These are phyloP conservation scores for Novumbra hubbsi DNA, from an alignment of 2,797 vertebrate genomes.

Conservation along the genomic window DNA sequence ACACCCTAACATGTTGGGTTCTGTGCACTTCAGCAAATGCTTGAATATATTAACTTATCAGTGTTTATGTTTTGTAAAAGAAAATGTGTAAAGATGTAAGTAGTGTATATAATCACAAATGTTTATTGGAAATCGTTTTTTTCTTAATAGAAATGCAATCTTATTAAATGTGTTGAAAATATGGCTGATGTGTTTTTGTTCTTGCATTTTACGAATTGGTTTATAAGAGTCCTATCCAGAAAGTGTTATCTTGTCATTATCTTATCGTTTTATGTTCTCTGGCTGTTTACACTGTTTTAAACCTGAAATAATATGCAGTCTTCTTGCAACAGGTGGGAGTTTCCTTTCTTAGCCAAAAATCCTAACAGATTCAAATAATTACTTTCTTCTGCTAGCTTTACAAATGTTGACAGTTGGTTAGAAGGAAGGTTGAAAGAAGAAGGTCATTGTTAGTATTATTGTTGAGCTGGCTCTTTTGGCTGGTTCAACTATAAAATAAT, in stretches of 20 bases:
- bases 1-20: conserved; percentile 31
- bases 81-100: conserved; percentile 59
- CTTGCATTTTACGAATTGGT: conserved; percentile 7
- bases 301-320: neutral
- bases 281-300: neutral
- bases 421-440: conserved; percentile 1
- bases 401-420: conserved; percentile 47
- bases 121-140: conserved; percentile 44
- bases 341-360: conserved; percentile 9
- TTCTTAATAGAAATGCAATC: conserved; percentile 48
- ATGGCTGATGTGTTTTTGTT: neutral
- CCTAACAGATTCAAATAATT: conserved; percentile 12
- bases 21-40: conserved; percentile 69
- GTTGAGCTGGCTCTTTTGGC: no score
- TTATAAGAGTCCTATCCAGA: neutral
- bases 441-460: no score
- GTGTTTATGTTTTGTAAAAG: conserved; percentile 51
- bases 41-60: conserved; percentile 75
- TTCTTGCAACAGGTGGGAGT: neutral
- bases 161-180: conserved; percentile 19
- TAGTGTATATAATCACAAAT: conserved; percentile 63
- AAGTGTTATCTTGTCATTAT: neutral
- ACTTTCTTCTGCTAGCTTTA: conserved; percentile 15
- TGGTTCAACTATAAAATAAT: no score
- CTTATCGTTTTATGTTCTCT: neutral